Evolutionary conservation across 2,888 invertebrate species (phyloP), one percentile per base, ranked within the genome.

Genomic region (Onchidella celtica): DNA sequence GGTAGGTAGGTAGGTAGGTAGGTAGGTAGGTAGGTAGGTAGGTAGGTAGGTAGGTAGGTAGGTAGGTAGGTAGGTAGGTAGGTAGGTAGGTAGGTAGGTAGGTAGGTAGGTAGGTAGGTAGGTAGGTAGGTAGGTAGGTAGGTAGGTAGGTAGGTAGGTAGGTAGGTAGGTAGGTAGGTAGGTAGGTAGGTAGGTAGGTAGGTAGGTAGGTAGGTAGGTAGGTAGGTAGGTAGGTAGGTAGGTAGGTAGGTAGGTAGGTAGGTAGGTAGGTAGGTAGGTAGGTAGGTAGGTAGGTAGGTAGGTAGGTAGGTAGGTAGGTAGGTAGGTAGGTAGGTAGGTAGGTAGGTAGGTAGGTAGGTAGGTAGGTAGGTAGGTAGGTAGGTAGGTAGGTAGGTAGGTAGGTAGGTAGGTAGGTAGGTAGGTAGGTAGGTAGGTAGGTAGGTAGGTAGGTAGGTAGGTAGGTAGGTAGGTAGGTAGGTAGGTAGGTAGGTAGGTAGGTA

Each of bases 1-100:
- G 55, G 55, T 55, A 55, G 55, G 55, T 55, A 55, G 55, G 55
- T 55, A 55, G 55, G 55, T 55, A 55, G 55, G 55, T 55, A 55
- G 55, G 55, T 55, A 55, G 55, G 55, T 55, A 55, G 55, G 55
- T 55, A 55, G 55, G 55, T 55, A 55, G 55, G 55, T 55, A 55
- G 55, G 55, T 55, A 55, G 55, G 55, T 55, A 55, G 55, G 55
- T 55, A 55, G 55, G 55, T 55, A 55, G 55, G 55, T 55, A 55
- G 55, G 55, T 55, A 55, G 55, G 55, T 55, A 55, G 55, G 55
- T 55, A 55, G 55, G 55, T 55, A 55, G 55, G 55, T 55, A 55
- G 55, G 55, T 55, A 55, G 55, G 55, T 55, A 55, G 55, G 55
- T 55, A 55, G 55, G 55, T 55, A 55, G 55, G 55, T 55, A 55